Evolutionary conservation across 2,113 vertebrate species (phyloP).

Genomic region (Alouatta palliata): DNA sequence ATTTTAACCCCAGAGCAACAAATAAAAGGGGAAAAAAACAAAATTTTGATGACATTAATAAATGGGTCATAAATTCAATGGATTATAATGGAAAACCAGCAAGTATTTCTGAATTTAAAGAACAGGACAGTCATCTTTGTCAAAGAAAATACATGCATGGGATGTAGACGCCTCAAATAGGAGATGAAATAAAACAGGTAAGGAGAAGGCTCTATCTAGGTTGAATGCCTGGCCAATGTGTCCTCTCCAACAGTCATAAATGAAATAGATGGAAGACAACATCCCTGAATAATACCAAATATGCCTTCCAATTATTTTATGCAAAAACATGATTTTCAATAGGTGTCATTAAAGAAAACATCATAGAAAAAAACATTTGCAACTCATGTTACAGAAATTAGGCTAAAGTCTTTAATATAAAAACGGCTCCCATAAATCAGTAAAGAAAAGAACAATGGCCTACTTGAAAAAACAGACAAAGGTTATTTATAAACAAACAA

Average conservation of each 20-base stretch:
- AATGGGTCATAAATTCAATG: neutral
- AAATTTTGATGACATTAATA: constrained; percentile 1
- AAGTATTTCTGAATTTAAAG: constrained; percentile 3
- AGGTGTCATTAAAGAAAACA: neutral
- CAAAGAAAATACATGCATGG: neutral
- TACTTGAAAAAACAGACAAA: neutral
- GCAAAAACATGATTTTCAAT: constrained; percentile 1
- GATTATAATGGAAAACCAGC: neutral
- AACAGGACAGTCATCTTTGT: neutral
- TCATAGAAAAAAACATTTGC: neutral
- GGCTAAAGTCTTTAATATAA: neutral
- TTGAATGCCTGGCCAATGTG: neutral
- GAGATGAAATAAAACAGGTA: neutral
- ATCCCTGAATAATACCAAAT: neutral
- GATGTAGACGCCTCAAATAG: neutral
- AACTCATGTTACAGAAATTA: neutral
- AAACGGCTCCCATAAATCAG: constrained; percentile 10
- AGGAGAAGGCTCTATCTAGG: neutral
- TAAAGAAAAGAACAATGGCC: neutral
- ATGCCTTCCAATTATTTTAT: constrained; percentile 14
- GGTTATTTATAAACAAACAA: neutral
- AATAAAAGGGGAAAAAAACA: neutral
- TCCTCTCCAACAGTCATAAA: neutral
- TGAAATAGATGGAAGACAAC: neutral
- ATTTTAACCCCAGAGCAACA: neutral